phyloP scores from a whole-genome alignment of 2,113 vertebrate genomes.

The Apeltes quadracus region DNA sequence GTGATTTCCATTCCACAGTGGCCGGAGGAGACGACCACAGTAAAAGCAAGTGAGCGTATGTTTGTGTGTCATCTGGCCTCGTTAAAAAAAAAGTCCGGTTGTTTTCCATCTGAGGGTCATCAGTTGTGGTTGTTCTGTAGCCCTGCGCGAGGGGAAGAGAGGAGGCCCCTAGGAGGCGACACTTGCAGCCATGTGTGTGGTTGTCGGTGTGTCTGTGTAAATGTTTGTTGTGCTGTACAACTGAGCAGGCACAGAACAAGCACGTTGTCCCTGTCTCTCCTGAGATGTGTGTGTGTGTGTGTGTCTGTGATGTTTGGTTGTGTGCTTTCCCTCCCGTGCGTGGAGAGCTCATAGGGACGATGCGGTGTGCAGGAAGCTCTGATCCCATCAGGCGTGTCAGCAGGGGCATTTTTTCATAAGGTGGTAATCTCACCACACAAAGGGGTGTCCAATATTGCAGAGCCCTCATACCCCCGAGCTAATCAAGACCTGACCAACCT shows the following conservation, averaged over 20 bases:
- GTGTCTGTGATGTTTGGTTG: conserved; percentile 34
- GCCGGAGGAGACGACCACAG: conserved; percentile 55
- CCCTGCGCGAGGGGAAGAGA: conserved; percentile 13
- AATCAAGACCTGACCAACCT: conserved; percentile 73
- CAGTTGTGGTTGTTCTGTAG: conserved; percentile 36
- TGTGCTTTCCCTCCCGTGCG: conserved; percentile 40
- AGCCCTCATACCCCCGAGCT: conserved; percentile 70
- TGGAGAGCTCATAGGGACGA: conserved; percentile 54
- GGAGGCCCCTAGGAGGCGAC: conserved; percentile 21
- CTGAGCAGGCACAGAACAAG: conserved; percentile 1
- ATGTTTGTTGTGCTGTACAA: conserved; percentile 9
- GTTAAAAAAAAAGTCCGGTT: conserved; percentile 55
- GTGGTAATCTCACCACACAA: conserved; percentile 76
- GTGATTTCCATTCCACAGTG: conserved; percentile 67
- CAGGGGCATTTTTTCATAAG: conserved; percentile 79
- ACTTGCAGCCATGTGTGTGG: conserved; percentile 4
- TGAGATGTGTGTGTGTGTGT: conserved; percentile 7
- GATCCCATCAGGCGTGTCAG: conserved; percentile 73
- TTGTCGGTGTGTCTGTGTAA: conserved; percentile 3
- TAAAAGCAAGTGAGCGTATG: conserved; percentile 37
- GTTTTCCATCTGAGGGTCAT: conserved; percentile 66
- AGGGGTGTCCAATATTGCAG: conserved; percentile 73
- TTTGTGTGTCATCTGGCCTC: conserved; percentile 61
- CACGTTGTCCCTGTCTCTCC: conserved; percentile 1
- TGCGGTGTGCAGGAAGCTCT: conserved; percentile 67